These are phyloP conservation scores for Sinonovacula constricta DNA, from an alignment of 1,140 invertebrate genomes.

Conservation along the genomic window DNA sequence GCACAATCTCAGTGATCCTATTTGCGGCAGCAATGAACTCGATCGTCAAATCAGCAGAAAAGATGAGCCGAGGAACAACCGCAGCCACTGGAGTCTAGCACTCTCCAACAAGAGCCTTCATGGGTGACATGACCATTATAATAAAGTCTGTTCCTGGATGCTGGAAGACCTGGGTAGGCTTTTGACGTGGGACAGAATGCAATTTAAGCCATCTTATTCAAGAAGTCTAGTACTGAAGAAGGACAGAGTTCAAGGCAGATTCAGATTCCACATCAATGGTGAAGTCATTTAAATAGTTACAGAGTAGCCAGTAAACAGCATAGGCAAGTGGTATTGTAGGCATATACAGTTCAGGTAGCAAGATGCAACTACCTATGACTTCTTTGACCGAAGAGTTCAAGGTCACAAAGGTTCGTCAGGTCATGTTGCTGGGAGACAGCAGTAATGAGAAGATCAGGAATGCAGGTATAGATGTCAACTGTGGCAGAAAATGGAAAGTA, in stretches of 20 bases:
- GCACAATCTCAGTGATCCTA: constrained; percentile 32
- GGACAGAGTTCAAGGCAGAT: too few relatives aligned
- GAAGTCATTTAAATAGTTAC: constrained; percentile 20
- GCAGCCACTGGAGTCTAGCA: constrained; percentile 1
- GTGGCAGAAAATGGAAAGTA: too few relatives aligned
- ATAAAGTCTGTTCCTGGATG: constrained; percentile 27
- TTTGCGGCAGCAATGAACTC: background rate
- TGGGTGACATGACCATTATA: constrained; percentile 42
- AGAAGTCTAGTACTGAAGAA: too few relatives aligned
- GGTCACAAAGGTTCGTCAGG: too few relatives aligned
- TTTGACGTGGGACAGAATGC: constrained; percentile 11
- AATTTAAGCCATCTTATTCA: constrained; percentile 31
- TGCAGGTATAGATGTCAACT: too few relatives aligned
- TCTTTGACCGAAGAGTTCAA: too few relatives aligned
- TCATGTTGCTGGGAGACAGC: too few relatives aligned
- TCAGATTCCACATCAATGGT: too few relatives aligned
- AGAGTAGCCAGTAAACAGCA: constrained; percentile 27
- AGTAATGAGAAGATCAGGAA: too few relatives aligned
- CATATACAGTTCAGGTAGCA: too few relatives aligned
- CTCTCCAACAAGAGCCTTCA: constrained; percentile 35
- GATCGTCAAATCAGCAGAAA: constrained; percentile 21
- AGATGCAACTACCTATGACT: too few relatives aligned
- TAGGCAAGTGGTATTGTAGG: constrained; percentile 32
- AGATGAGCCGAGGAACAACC: constrained; percentile 3
- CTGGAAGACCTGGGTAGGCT: constrained; percentile 9